Base-by-base conservation (phyloP, 2,113 vertebrate genomes). In the Prunella fulvescens region DNA sequence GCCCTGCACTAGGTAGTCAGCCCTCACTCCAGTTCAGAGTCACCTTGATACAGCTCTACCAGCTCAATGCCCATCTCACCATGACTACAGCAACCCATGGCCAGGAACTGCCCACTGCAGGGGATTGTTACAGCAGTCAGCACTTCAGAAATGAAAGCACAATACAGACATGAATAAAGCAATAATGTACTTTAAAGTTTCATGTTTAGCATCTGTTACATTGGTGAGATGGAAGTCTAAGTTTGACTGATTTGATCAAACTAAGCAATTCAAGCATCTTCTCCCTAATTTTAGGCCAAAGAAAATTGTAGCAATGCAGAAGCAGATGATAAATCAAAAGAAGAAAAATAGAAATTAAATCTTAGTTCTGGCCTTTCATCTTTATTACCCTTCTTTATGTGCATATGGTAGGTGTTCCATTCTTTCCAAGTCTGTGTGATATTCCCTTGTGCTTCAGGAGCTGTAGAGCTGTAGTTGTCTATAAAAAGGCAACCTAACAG, bases 401-500 rank as follows among this genome's bases (percentile, higher is more conserved):
- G 56, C 92, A 95, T 86, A 93, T 93, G 91, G 85, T 90, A 96
- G 95, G 88, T 81, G 67, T 83, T 83, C 92, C 88, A 78, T 69
- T 81, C 72, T 88, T 93, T 88, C 85, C 64, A 94, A 88, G 76
- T 42, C 60, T 0, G 1, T 84, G 84, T 77, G 93, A 92, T 90
- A 86, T 66, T 92, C 62, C 61, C 79, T 87, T 53, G 57, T 93
- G 90, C 66, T 93, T 90, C 78, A 72, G 91, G 77, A 97, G 90
- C 81, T 94, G 73, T 65, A 92, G 72, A 60, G 61, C 60, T 64
- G 66, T 86, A 91, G 92, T 26, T 84, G 81, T 84, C 96, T 94
- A 93, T 95, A 96, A 97, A 97, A 97, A 92, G 62, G 87, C 71
- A 92, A 89, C 69, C 81, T 80, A 94, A 95, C 86, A 82, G 92